Evolutionary conservation across 2,888 invertebrate genomes (phyloP).

Genomic region (Venustoraphidia nigricollis): DNA sequence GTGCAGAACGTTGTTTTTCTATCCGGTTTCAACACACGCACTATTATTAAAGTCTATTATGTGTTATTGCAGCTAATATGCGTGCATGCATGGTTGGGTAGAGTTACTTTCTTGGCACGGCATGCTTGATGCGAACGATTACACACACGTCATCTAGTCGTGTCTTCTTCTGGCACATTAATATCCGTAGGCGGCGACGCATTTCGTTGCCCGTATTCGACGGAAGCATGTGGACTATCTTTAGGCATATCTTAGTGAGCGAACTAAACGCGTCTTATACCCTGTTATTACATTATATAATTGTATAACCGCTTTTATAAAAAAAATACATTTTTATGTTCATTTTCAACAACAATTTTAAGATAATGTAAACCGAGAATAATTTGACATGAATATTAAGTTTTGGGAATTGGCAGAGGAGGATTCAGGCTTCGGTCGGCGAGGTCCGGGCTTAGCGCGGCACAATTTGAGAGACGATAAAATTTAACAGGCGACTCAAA

Average conservation of each 20-base stretch:
- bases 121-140: not conserved
- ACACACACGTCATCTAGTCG: not conserved
- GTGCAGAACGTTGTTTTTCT: slow-evolving; percentile 12
- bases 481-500: too few species aligned
- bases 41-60: slow-evolving; percentile 32
- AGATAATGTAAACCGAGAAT: slow-evolving; percentile 14
- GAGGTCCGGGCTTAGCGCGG: too few species aligned
- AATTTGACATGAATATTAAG: slow-evolving; percentile 13
- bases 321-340: slow-evolving; percentile 11
- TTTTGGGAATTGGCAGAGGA: slow-evolving; percentile 1
- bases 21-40: slow-evolving; percentile 20
- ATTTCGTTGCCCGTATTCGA: not conserved
- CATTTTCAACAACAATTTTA: slow-evolving; percentile 15
- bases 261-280: slow-evolving; percentile 18
- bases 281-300: slow-evolving; percentile 26
- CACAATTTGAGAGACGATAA: too few species aligned
- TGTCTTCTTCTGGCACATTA: slow-evolving; percentile 4
- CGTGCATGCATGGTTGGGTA: slow-evolving; percentile 20
- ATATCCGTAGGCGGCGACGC: not conserved
- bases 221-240: slow-evolving; percentile 22
- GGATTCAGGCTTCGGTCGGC: too few species aligned
- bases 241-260: slow-evolving; percentile 23
- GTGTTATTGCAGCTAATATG: slow-evolving; percentile 30
- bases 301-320: slow-evolving; percentile 16
- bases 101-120: slow-evolving; percentile 6